These are phyloP conservation scores for Laothoe populi DNA, from an alignment of 2,888 invertebrate species.

Conservation along the genomic window DNA sequence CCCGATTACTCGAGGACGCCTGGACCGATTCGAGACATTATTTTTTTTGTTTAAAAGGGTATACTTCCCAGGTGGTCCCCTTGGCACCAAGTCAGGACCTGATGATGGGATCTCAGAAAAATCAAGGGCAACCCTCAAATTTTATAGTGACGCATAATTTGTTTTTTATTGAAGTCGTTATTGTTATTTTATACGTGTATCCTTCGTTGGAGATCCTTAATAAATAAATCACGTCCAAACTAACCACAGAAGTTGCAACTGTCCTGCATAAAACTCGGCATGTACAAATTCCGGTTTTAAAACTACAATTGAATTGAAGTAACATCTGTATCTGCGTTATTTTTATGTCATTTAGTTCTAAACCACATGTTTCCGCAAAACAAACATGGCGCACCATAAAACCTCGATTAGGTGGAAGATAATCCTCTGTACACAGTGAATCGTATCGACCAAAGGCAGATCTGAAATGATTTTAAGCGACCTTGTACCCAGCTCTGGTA, in stretches of 20 bases:
- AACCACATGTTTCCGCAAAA: conserved; percentile 15
- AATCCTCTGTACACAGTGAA: conserved; percentile 6
- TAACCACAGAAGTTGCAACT: not conserved
- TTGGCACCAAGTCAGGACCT: too few relatives aligned
- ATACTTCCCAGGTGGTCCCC: too few relatives aligned
- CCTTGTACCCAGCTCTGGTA: too few relatives aligned
- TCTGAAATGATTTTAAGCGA: not conserved
- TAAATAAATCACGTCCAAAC: not conserved
- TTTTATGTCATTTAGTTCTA: conserved; percentile 20
- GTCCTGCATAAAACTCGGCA: not conserved
- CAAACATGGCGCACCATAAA: conserved; percentile 20
- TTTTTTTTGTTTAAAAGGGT: too few relatives aligned
- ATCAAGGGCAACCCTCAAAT: too few relatives aligned
- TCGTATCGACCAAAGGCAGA: not conserved
- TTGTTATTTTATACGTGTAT: too few relatives aligned
- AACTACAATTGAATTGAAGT: conserved; percentile 13
- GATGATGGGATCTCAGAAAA: too few relatives aligned
- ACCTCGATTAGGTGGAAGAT: conserved; percentile 26
- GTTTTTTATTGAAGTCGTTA: too few relatives aligned
- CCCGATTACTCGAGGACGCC: too few relatives aligned
- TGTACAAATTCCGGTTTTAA: not conserved
- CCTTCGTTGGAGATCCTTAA: too few relatives aligned
- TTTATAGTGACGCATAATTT: too few relatives aligned
- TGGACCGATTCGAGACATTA: too few relatives aligned
- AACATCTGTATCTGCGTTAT: conserved; percentile 10